These are phyloP conservation scores for Myotis vivesi DNA, from an alignment of 2,797 vertebrate species.

Conservation along the genomic window DNA sequence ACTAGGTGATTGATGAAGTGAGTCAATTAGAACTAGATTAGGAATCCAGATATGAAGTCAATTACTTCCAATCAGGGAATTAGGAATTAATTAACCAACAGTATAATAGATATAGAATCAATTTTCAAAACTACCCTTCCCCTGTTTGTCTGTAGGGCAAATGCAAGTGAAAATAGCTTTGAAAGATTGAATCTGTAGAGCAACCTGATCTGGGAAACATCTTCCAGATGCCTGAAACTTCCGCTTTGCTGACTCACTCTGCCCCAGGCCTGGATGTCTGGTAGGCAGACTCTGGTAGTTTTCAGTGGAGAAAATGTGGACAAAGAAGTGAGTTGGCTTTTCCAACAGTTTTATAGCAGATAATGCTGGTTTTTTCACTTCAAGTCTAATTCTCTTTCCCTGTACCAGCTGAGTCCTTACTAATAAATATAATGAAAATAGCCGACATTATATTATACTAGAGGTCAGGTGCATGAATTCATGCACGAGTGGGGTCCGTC, in stretches of 20 bases:
- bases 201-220: background rate
- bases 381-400: background rate
- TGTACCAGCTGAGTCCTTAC: background rate
- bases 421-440: background rate
- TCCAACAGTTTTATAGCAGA: background rate
- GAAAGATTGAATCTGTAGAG: background rate
- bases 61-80: slow-evolving; percentile 61
- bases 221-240: background rate
- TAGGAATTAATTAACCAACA: slow-evolving; percentile 56
- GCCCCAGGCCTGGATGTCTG: background rate
- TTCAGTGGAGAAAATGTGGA: slow-evolving; percentile 7
- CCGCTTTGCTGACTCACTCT: background rate
- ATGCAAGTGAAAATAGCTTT: background rate
- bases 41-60: slow-evolving; percentile 60
- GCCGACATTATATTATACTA: background rate
- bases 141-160: background rate
- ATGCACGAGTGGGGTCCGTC: accelerated
- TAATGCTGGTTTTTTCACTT: background rate
- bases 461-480: too few species aligned
- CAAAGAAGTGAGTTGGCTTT: background rate
- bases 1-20: slow-evolving; percentile 42
- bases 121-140: slow-evolving; percentile 34
- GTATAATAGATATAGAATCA: background rate
- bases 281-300: background rate
- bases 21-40: slow-evolving; percentile 64